Evolutionary conservation across 2,113 vertebrate species (phyloP).

Genomic region (Aepyceros melampus): DNA sequence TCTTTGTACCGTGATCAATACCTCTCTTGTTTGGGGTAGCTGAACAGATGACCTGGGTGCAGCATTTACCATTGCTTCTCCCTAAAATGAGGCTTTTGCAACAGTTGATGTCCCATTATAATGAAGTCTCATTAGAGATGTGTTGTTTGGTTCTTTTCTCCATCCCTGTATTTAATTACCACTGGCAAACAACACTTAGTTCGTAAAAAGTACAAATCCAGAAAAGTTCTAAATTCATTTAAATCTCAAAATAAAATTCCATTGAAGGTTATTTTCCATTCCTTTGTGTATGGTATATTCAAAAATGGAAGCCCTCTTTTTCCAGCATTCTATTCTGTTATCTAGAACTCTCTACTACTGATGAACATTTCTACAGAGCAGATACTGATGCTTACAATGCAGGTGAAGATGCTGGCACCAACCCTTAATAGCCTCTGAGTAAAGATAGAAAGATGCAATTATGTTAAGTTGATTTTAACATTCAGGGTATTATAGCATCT

Average conservation of each 20-base stretch:
- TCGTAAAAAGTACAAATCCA: conserved; percentile 27
- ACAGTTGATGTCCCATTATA: conserved; percentile 43
- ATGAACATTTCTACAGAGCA: neutral
- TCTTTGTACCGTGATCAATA: conserved; percentile 79
- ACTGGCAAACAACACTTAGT: neutral
- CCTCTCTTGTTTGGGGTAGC: conserved; percentile 71
- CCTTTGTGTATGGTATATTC: neutral
- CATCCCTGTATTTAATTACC: neutral
- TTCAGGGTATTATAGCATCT: neutral
- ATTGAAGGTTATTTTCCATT: conserved; percentile 27
- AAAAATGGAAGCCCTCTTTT: neutral
- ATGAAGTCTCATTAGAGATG: conserved; percentile 53
- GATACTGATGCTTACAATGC: neutral
- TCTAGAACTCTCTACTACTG: neutral
- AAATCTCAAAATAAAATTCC: neutral
- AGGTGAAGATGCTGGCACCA: neutral
- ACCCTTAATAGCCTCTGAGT: neutral
- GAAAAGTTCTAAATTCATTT: neutral
- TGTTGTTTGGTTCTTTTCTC: neutral
- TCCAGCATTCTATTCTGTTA: conserved; percentile 11
- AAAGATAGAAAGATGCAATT: neutral
- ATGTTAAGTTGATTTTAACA: neutral
- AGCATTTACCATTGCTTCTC: conserved; percentile 70
- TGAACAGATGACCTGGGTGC: conserved; percentile 67
- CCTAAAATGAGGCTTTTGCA: conserved; percentile 63